Evolutionary conservation across 2,888 invertebrate species (phyloP).

Genomic region (Standfussiana lucernea): DNA sequence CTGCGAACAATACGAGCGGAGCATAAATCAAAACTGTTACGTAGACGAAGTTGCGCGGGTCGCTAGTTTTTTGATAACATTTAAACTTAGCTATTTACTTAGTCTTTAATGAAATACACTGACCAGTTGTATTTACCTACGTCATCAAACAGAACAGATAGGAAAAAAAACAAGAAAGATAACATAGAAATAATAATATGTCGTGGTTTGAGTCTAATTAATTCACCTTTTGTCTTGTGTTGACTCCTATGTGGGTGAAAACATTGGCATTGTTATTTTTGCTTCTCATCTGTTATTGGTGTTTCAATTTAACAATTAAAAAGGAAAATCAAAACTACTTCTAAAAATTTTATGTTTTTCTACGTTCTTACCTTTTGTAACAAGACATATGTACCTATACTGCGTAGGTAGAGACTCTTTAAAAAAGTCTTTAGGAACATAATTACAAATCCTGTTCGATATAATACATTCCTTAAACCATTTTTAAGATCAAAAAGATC

Average conservation of each 20-base stretch:
- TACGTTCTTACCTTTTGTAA: background rate
- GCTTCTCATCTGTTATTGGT: constrained; percentile 2
- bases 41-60: too few species aligned
- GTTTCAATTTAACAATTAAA: background rate
- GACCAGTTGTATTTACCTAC: background rate
- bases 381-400: background rate
- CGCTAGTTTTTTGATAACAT: too few species aligned
- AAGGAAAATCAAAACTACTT: background rate
- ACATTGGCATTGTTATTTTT: constrained; percentile 20
- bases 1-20: too few species aligned
- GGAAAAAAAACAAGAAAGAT: background rate
- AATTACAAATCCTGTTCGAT: background rate
- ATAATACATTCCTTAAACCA: background rate
- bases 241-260: constrained; percentile 22
- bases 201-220: constrained; percentile 29
- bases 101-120: background rate
- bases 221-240: constrained; percentile 31
- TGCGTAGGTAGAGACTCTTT: background rate
- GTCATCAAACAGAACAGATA: constrained; percentile 3
- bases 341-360: background rate
- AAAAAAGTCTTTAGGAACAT: background rate
- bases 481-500: constrained; percentile 3
- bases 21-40: too few species aligned
- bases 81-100: too few species aligned
- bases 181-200: too few species aligned